phyloP scores from a whole-genome alignment of 2,888 invertebrate species.

The Cyclophora albipunctata region DNA sequence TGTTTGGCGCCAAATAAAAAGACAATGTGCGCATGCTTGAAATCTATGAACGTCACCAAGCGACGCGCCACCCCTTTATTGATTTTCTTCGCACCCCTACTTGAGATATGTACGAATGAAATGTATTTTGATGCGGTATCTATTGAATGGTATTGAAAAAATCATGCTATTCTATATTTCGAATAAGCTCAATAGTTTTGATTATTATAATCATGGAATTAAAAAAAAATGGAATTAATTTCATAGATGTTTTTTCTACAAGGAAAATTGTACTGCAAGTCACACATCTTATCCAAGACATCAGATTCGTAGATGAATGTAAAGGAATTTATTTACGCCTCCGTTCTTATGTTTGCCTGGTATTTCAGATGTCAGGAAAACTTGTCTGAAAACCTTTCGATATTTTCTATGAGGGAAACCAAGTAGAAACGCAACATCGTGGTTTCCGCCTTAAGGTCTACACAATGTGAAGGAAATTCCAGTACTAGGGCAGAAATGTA shows the following conservation, averaged over 20 bases:
- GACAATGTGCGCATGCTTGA: too few species aligned
- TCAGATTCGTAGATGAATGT: constrained; percentile 6
- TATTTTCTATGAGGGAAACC: constrained; percentile 14
- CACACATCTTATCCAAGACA: too few species aligned
- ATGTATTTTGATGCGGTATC: constrained; percentile 8
- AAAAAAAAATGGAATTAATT: too few species aligned
- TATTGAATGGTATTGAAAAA: too few species aligned
- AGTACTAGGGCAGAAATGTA: too few species aligned
- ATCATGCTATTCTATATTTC: too few species aligned
- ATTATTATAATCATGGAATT: too few species aligned
- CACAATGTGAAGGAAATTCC: not conserved
- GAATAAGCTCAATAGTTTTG: too few species aligned
- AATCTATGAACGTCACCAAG: not conserved
- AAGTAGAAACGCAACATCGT: too few species aligned
- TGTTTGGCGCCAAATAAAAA: too few species aligned
- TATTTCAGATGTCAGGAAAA: constrained; percentile 36
- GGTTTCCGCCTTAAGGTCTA: not conserved
- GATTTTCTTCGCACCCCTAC: constrained; percentile 30
- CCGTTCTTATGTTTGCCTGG: constrained; percentile 18
- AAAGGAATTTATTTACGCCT: constrained; percentile 16
- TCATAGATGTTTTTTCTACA: too few species aligned
- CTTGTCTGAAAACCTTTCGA: constrained; percentile 28
- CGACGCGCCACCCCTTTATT: constrained; percentile 22
- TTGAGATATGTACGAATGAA: not conserved
- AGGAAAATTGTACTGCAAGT: too few species aligned